Conservation (phyloP, 1,140 invertebrate genomes). For the Aphelinus atriplicis region DNA sequence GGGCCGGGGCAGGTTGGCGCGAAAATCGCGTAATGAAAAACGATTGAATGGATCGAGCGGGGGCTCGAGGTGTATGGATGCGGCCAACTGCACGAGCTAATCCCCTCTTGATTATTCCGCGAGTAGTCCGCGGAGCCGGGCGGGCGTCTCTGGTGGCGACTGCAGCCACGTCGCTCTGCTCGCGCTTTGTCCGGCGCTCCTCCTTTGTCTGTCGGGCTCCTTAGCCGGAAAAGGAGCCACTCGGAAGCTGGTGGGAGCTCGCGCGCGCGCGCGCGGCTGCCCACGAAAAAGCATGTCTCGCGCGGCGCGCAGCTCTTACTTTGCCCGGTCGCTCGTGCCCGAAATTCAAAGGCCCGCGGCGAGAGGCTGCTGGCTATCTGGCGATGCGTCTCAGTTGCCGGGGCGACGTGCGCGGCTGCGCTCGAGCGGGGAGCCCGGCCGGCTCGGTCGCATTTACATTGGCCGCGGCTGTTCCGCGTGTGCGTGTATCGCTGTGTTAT, state of each 20-base stretch:
- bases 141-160: background rate
- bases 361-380: no score
- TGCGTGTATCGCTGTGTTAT: no score
- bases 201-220: background rate
- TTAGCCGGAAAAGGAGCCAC: slow-evolving; percentile 7
- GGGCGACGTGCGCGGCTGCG: no score
- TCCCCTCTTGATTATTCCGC: slow-evolving; percentile 15
- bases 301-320: no score
- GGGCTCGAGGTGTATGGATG: no score
- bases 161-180: background rate
- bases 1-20: background rate
- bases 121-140: no score
- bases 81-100: background rate
- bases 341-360: background rate
- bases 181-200: background rate
- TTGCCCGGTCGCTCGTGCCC: background rate
- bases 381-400: no score
- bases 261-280: background rate
- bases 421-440: no score
- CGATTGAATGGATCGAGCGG: background rate
- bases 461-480: background rate
- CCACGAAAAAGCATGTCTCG: background rate
- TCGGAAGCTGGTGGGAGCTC: background rate
- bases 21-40: slow-evolving; percentile 13
- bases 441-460: background rate